Base-by-base conservation (phyloP, 2,888 invertebrate species). In the Caenorhabditis macrosperma region DNA sequence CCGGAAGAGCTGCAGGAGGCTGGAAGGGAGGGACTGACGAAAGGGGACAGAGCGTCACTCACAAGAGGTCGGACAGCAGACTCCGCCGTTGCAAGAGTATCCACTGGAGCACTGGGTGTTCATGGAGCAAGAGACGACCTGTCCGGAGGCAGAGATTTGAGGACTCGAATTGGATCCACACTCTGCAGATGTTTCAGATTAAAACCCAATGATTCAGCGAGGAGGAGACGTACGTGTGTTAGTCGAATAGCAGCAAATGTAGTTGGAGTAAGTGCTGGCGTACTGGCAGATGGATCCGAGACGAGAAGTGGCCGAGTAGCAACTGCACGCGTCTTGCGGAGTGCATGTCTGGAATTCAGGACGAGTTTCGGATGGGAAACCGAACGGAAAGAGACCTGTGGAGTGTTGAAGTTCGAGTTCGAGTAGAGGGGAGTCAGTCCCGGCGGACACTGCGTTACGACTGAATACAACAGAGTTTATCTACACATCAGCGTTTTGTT, bases 361-460 rank as follows among this genome's bases (percentile, higher is more conserved):
- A 17, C 4, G 20, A 35, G 20, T 33, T 17, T 10, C 10, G 44
- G 17, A 17, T 38, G 24, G 33, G 30, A 50, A 24, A 12, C 0
- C 12, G 22, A 35, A n/a, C n/a, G n/a, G n/a, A n/a, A n/a, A n/a
- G n/a, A n/a, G n/a, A 77, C 77, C 60, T 54, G 33, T 38, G 71
- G 71, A 2, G 66, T 71, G 54, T 77, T 77, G 59, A 63, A 68
- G 28, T 78, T 72, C 38, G 52, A 63, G 20, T 66, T 78, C 2
- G 66, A 63, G 63, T 60, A 71, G 4, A 78, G 55, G 17, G 66
- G 44, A 44, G 75, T 72, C 2, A 78, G 60, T 9, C 80, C 80
- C 7, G 82, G 81, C 5, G 82, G 82, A 52, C 82, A 82, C 71
- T 82, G 82, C 3, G 68, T 57, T 33, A 46, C 1, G 26, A 71